These are phyloP conservation scores for Clusia tigrina DNA, from an alignment of 2,888 invertebrate genomes.

Conservation along the genomic window DNA sequence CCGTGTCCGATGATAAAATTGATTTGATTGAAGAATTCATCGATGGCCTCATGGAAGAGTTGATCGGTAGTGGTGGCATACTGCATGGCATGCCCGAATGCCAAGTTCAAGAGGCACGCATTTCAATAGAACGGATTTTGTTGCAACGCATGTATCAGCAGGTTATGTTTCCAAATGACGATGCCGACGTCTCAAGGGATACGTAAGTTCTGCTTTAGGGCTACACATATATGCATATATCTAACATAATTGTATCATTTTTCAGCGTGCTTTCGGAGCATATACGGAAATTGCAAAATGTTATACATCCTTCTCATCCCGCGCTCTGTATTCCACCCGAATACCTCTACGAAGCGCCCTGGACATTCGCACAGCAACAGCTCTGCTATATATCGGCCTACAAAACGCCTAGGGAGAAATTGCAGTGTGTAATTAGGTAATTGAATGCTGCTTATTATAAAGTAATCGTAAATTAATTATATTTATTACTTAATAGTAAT, in stretches of 20 bases:
- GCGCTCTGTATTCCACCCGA: slow-evolving; percentile 83
- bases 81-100: slow-evolving; percentile 73
- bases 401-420: slow-evolving; percentile 88
- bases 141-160: slow-evolving; percentile 90
- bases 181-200: slow-evolving; percentile 92
- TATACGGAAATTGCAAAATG: slow-evolving; percentile 79
- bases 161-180: slow-evolving; percentile 96
- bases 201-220: slow-evolving; percentile 74
- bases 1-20: slow-evolving; percentile 89
- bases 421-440: slow-evolving; percentile 64
- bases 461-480: too few relatives aligned
- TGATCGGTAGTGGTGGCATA: slow-evolving; percentile 74
- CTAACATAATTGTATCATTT: slow-evolving; percentile 13
- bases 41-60: slow-evolving; percentile 72
- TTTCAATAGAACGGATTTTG: slow-evolving; percentile 88
- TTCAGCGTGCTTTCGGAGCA: slow-evolving; percentile 85
- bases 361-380: slow-evolving; percentile 93
- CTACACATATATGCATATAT: too few relatives aligned
- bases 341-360: slow-evolving; percentile 91
- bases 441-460: background rate
- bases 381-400: slow-evolving; percentile 88
- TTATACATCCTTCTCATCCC: slow-evolving; percentile 81
- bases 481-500: too few relatives aligned
- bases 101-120: slow-evolving; percentile 78
- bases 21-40: slow-evolving; percentile 87